Evolutionary conservation across 1,140 invertebrate genomes (phyloP), one percentile per base, ranked within the genome.

Genomic region (Cephus cinctus): DNA sequence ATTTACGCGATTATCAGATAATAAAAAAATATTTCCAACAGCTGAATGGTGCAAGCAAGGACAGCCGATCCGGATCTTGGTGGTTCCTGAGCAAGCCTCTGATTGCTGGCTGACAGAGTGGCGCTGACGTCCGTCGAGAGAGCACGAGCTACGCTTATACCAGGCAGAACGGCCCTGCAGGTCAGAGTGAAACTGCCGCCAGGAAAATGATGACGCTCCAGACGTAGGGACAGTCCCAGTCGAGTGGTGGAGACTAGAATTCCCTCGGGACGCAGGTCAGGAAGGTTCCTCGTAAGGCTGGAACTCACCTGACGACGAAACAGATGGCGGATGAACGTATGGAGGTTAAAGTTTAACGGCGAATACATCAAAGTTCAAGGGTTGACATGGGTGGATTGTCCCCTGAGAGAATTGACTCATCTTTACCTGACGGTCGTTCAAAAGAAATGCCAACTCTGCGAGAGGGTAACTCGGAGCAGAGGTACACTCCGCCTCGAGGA

Each of bases 371-470:
- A 56, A 45, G n/a, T n/a, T n/a, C n/a, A n/a, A n/a, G n/a, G n/a
- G n/a, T n/a, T n/a, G n/a, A n/a, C n/a, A n/a, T n/a, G n/a, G n/a
- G n/a, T n/a, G n/a, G n/a, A n/a, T n/a, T n/a, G n/a, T n/a, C n/a
- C n/a, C n/a, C n/a, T n/a, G n/a, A n/a, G n/a, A n/a, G n/a, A n/a
- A n/a, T n/a, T n/a, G n/a, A n/a, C n/a, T n/a, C n/a, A n/a, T n/a
- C n/a, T 57, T 87, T 77, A 91, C 89, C 76, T 82, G 80, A 56
- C 82, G 75, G 57, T 84, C 83, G 62, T 92, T 92, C 57, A 92
- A 80, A 58, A 82, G 80, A 76, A 90, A 89, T 18, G 81, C 81
- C 20, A 92, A 78, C 32, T 82, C 77, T 12, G 86, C 80, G 2
- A 85, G 78, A 4, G 89, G 89, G 44, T 85, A 77, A 36, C 88